Base-by-base conservation (phyloP, 2,888 invertebrate genomes). In the Clivina fossor region DNA sequence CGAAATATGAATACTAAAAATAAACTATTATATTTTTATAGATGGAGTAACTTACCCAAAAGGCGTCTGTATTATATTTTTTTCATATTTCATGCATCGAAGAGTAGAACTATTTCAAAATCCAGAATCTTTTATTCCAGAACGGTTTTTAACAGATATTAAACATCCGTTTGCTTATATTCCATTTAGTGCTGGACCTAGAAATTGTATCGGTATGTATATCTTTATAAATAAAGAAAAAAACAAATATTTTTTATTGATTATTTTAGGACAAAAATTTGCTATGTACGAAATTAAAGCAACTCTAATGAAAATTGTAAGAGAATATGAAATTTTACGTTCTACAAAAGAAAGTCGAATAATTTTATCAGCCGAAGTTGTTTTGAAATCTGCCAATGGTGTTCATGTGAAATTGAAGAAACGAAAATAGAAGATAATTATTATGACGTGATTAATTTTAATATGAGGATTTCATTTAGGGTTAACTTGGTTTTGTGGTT, bases 201-300 rank as follows among this genome's bases (percentile, higher is more conserved):
- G 47, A 32, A 55, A 55, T 20, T 55, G 54, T 26, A 37, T 55
- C n/a, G 54, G 54, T 55, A 55, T 15, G n/a, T n/a, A 8, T 26
- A 68, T 43, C 65, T 71, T 71, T 2, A 64, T 71, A 16, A n/a
- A n/a, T n/a, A n/a, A n/a, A n/a, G n/a, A n/a, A n/a, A n/a, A n/a
- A n/a, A n/a, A n/a, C n/a, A n/a, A n/a, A n/a, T n/a, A n/a, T 9
- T 15, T 35, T 8, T n/a, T n/a, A n/a, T n/a, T n/a, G n/a, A n/a
- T 32, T 37, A 5, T 60, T 58, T 1, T 20, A 72, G 72, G 74
- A 15, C 74, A 74, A 68, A 74, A 70, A 61, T 74, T 72, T 55
- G 74, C 74, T 41, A 71, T 74, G 70, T 51, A 72, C 41, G 74
- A 74, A 55, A 56, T 73, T 11, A 74, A 74, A 62, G 65, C 66